A percentile compares a stretch with the other conserved stretches of the same genome.
These are phyloP conservation scores for Lacerta viridis DNA, from an alignment of 2,797 vertebrate genomes.

Conservation along the genomic window DNA sequence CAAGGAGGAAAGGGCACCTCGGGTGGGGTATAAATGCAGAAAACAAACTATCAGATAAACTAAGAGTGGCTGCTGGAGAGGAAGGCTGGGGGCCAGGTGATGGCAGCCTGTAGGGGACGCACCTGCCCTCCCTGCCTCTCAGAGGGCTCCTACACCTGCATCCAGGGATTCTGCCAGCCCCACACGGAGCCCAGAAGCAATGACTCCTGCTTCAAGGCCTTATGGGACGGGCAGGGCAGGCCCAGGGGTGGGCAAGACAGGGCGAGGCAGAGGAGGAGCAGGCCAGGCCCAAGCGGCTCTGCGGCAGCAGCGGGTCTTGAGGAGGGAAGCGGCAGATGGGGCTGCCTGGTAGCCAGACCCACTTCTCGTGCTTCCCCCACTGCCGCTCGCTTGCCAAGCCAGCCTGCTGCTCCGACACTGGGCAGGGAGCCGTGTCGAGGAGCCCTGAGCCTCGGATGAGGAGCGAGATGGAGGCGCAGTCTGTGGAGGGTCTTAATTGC, in stretches of 20 bases:
- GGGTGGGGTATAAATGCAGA: too few species aligned
- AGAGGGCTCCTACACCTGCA: neutral
- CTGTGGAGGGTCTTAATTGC: neutral
- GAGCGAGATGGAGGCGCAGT: neutral
- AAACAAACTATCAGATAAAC: neutral
- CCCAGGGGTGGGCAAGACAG: too few species aligned
- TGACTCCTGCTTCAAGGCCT: neutral
- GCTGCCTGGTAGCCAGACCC: neutral
- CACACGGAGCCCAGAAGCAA: neutral
- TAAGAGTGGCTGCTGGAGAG: too few species aligned
- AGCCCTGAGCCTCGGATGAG: neutral
- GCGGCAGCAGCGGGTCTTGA: neutral
- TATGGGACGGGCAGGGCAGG: rapidly evolving
- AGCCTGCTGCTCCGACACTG: neutral
- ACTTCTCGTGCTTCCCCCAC: too few species aligned
- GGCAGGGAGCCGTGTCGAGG: neutral
- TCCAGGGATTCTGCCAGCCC: neutral
- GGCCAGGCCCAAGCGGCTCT: neutral
- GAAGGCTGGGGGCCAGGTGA: too few species aligned
- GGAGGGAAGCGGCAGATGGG: neutral
- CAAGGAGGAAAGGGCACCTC: too few species aligned
- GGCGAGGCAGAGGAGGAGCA: neutral
- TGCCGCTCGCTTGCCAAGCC: neutral
- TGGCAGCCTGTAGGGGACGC: neutral
- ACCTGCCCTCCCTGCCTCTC: neutral